Evolutionary conservation across 2,888 invertebrate genomes (phyloP), one percentile per base, ranked within the genome.

Genomic region (Rapana venosa): DNA sequence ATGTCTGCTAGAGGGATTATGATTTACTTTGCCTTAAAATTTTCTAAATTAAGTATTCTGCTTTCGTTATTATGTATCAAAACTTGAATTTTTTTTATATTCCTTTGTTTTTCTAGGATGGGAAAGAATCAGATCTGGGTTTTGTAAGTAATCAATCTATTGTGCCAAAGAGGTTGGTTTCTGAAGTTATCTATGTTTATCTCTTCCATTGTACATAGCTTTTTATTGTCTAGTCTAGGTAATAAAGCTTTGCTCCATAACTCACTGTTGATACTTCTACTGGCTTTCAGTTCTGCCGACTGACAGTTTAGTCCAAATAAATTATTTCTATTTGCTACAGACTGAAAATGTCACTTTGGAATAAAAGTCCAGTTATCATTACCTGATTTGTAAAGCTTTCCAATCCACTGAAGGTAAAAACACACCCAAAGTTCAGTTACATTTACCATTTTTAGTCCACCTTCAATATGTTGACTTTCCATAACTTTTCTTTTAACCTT

Each of bases 401-500:
- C 26, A 22, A 20, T 20, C 81, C 81, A 47, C 15, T 81, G 81
- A 20, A 81, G 26, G 20, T 81, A 81, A 4, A 47, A 22, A 47
- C 26, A 11, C 22, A 13, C 20, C 22, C 36, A 36, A 47, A 81
- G 22, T 5, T 47, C 26, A 47, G 22, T 47, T 47, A 81, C 47
- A 26, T 81, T 81, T 36, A 81, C 47, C 22, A 81, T 81, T 22
- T 47, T 81, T 8, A 47, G 26, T 26, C 36, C 81, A 20, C 81
- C 36, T 81, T 8, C 17, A 4, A 0, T 36, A 26, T 81, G 26
- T 26, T 26, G 36, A 47, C 22, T 8, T 47, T 81, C 36, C 81
- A 81, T 81, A 8, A 47, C 22, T 47, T 47, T 81, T 47, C 81
- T 47, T 81, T 81, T 81, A 26, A 81, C 81, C 22, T 81, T 81